Percentiles rank a stretch among this genome's conserved stretches.
Conservation (phyloP, 2,113 vertebrate species). For the Brachypteracias leptosomus region DNA sequence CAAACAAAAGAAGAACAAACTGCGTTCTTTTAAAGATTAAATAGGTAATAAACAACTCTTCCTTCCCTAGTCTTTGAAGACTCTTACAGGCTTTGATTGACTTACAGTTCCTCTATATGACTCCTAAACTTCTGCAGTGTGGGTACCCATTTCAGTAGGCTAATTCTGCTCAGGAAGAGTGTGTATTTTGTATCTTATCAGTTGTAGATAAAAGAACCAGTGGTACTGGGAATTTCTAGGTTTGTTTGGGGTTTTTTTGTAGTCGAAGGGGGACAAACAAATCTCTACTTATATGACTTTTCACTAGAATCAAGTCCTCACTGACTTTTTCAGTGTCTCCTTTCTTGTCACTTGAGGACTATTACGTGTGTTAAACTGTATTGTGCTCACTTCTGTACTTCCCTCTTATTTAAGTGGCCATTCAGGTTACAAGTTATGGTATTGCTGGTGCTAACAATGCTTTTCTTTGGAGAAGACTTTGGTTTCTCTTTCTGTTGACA, state of each 20-base stretch:
- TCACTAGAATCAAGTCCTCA: not conserved
- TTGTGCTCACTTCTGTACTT: not conserved
- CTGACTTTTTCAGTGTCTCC: not conserved
- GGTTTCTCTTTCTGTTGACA: not conserved
- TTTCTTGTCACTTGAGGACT: not conserved
- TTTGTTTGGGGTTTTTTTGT: not conserved
- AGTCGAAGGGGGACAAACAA: not conserved
- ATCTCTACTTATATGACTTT: not conserved
- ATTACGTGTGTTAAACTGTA: rapidly evolving
- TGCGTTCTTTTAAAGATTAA: not conserved
- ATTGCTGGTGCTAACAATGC: not conserved
- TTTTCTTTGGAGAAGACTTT: not conserved
- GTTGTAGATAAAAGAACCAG: not conserved
- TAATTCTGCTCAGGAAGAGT: not conserved
- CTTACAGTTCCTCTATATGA: not conserved
- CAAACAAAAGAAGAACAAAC: not conserved
- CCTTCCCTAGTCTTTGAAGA: not conserved
- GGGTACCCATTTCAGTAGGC: not conserved
- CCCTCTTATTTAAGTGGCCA: not conserved
- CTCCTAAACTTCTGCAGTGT: not conserved
- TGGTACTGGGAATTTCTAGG: not conserved
- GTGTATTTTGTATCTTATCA: not conserved
- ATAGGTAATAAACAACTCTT: not conserved
- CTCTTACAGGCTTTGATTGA: not conserved
- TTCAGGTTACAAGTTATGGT: not conserved